A percentile compares a stretch with the other conserved stretches of the same genome.
phyloP scores from a whole-genome alignment of 2,888 invertebrate species.

The Drosophila histrio region DNA sequence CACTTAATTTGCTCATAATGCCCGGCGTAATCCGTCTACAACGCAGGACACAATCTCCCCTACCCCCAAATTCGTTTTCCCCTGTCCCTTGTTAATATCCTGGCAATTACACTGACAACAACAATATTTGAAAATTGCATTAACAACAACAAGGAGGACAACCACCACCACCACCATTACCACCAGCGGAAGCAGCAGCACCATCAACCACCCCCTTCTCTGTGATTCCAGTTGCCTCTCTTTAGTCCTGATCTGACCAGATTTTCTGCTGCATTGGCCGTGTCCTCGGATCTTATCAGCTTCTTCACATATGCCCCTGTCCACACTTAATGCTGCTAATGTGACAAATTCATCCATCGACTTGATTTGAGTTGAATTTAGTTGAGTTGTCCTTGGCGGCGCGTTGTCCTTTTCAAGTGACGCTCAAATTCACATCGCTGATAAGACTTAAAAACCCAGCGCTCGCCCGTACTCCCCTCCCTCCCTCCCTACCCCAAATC shows the following conservation, averaged over 20 bases:
- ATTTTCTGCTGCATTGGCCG: constrained; percentile 66
- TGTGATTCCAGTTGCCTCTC: neutral
- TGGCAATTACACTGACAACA: constrained; percentile 74
- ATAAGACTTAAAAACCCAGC: constrained; percentile 58
- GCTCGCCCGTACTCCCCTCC: neutral
- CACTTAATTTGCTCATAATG: constrained; percentile 82
- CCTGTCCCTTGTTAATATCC: constrained; percentile 61
- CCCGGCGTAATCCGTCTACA: constrained; percentile 73
- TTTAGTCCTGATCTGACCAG: constrained; percentile 21
- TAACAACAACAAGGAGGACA: constrained; percentile 19
- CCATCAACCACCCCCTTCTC: constrained; percentile 9
- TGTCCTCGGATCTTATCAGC: constrained; percentile 64
- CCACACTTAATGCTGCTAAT: constrained; percentile 60
- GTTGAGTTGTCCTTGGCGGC: constrained; percentile 16
- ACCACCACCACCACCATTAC: constrained; percentile 13
- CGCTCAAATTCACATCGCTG: constrained; percentile 74
- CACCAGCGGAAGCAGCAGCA: constrained; percentile 8
- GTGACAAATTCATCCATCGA: constrained; percentile 76
- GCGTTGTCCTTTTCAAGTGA: constrained; percentile 58
- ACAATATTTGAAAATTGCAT: constrained; percentile 74
- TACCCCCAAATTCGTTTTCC: neutral
- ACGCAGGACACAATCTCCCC: constrained; percentile 31
- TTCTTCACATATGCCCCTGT: constrained; percentile 60
- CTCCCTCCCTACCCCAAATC: constrained; percentile 23
- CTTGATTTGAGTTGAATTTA: constrained; percentile 17